Conservation (phyloP, 1,140 invertebrate genomes). For the Bradysia coprophila region DNA sequence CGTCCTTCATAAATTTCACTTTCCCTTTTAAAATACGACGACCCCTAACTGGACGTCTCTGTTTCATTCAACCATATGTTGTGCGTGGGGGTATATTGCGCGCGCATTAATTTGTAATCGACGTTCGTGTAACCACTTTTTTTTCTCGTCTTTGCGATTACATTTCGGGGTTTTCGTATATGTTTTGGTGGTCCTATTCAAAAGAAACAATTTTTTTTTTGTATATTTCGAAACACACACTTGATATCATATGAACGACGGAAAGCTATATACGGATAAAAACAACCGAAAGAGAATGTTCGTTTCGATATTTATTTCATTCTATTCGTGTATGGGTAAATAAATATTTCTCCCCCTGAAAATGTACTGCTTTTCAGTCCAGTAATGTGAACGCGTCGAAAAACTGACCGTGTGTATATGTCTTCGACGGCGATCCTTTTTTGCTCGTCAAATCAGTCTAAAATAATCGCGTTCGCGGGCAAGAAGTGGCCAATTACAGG, state of each 20-base stretch:
- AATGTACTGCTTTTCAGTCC: not conserved
- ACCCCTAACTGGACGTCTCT: not conserved
- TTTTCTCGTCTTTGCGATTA: too few relatives aligned
- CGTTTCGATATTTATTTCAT: too few relatives aligned
- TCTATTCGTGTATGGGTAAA: not conserved
- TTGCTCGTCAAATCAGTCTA: constrained; percentile 17
- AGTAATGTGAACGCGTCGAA: not conserved
- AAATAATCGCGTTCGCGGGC: constrained; percentile 24
- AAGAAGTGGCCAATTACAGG: constrained; percentile 23
- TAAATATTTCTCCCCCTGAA: not conserved
- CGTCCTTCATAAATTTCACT: too few relatives aligned
- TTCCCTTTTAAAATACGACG: too few relatives aligned
- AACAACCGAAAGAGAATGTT: too few relatives aligned
- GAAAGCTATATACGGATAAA: too few relatives aligned
- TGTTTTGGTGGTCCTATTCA: not conserved
- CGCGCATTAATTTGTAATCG: too few relatives aligned
- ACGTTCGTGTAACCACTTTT: too few relatives aligned
- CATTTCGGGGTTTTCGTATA: not conserved
- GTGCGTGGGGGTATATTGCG: not conserved
- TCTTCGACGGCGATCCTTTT: not conserved
- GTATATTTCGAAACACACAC: too few relatives aligned
- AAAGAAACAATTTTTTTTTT: too few relatives aligned
- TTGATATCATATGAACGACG: too few relatives aligned
- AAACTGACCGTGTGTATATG: not conserved
- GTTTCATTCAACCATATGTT: not conserved